Evolutionary conservation across 2,888 invertebrate species (phyloP), one percentile per base, ranked within the genome.

Genomic region (Tanypteryx hageni): DNA sequence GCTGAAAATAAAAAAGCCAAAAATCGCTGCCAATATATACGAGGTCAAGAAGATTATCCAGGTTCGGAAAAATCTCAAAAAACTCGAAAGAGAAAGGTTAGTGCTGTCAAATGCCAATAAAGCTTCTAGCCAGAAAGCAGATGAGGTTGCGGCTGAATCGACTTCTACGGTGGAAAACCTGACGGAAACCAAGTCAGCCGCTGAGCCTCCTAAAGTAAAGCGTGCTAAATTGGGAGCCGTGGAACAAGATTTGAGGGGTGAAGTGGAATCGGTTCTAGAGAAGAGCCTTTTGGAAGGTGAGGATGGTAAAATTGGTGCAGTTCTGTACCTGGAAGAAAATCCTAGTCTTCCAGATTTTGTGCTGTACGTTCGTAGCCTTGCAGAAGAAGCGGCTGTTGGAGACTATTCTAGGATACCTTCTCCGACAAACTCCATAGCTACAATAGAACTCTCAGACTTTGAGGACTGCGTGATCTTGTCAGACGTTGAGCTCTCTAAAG

Each of bases 1-100:
- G n/a, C 92, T 94, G 10, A 96, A 96, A 18, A 94, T 96, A 58
- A 97, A 96, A 93, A 97, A 97, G 94, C 97, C 97, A 0, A 97
- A 97, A 95, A 96, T 97, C 92, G 97, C 97, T 0, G 96, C 96
- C 0, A 97, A 97, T 94, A 95, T 97, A 83, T 96, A 96, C 93
- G 97, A 97, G 95, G 97, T 97, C 0, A 96, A 96, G 93, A 96
- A 96, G 93, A 94, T 97, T 92, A 97, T 97, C 96, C 97, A 97
- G 94, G 96, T 97, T 94, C 95, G 97, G 10, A 97, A 96, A 93
- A 96, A 96, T 93, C 94, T 97, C 93, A 96, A 96, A 61, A 96
- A 96, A 94, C 95, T 96, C 94, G 96, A 96, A 93, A 95, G 96
- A 92, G 95, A 95, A 94, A 95, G 95, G 95, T 68, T 61, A 13